Percentiles rank a stretch among this genome's conserved stretches.
These are phyloP conservation scores for Proisotoma minuta DNA, from an alignment of 2,888 invertebrate species.

Conservation along the genomic window DNA sequence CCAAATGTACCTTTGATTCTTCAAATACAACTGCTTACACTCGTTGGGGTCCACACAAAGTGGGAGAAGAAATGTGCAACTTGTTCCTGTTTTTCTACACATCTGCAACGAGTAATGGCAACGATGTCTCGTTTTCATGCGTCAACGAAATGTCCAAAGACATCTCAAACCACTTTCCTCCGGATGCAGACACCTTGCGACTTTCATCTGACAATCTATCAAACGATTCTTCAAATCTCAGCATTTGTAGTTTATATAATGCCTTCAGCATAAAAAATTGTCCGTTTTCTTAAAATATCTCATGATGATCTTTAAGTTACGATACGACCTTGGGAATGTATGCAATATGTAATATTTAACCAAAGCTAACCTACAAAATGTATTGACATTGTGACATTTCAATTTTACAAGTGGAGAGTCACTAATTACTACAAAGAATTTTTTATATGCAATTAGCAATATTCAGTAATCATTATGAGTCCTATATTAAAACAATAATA, in stretches of 20 bases:
- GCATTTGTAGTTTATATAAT: background rate
- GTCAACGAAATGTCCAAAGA: constrained; percentile 14
- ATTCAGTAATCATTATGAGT: no score
- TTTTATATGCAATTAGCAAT: no score
- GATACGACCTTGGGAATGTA: no score
- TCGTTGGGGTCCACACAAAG: constrained; percentile 5
- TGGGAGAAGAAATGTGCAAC: constrained; percentile 21
- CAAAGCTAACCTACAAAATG: no score
- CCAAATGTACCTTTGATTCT: constrained; percentile 15
- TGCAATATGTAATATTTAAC: no score
- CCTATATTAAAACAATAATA: no score
- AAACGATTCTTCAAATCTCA: background rate
- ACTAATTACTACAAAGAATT: no score
- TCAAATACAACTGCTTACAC: background rate
- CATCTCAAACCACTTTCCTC: background rate
- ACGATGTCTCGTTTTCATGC: constrained; percentile 13
- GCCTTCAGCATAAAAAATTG: background rate
- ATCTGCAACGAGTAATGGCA: background rate
- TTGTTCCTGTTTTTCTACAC: constrained; percentile 18
- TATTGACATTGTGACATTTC: no score
- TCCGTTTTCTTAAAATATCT: no score
- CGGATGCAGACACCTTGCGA: background rate
- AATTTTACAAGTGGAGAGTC: no score
- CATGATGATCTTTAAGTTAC: no score
- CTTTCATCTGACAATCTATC: background rate